Base-by-base conservation (phyloP, 2,888 invertebrate genomes). In the Netelia melanura region DNA sequence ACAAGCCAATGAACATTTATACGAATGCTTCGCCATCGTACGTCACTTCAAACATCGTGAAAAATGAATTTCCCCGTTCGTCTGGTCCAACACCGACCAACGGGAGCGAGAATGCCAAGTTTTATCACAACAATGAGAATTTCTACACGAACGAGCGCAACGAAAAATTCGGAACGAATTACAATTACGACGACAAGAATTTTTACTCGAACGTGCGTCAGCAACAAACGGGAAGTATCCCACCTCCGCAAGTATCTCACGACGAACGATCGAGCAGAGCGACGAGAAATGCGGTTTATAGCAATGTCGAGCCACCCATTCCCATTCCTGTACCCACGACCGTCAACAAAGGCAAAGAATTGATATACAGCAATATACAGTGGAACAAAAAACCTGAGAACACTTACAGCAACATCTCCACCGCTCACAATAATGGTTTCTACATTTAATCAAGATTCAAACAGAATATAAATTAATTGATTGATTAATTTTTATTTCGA, bases 341-440 rank as follows among this genome's bases (percentile, higher is more conserved):
- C 68, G 89, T 92, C 14, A 93, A 94, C 62, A 94, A 94, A 79
- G 92, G 91, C 30, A 94, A 95, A 76, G 94, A 95, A 43, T 92
- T 95, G 86, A 94, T 95, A 82, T 95, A 95, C 87, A 95, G 95
- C 83, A 95, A 95, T 87, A 94, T 95, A 86, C 93, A 94, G 48
- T 95, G 95, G 93, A 94, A 94, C 67, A 91, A 93, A 17, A 94
- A 91, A 89, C 93, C 91, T 17, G 94, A 94, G 87, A 93, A 94
- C 78, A 94, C 96, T 52, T 96, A 96, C 90, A 95, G 95, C 85
- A 96, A 96, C 91, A 91, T 96, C 88, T 89, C 91, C 56, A 71
- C 91, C 52, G 82, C 86, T 43, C 92, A 92, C 79, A 88, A 81
- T 85, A 91, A 88, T 82, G 91, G 92, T 92, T 38, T 38, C 3